These are phyloP conservation scores for Panopea generosa DNA, from an alignment of 2,888 invertebrate species.

Conservation along the genomic window DNA sequence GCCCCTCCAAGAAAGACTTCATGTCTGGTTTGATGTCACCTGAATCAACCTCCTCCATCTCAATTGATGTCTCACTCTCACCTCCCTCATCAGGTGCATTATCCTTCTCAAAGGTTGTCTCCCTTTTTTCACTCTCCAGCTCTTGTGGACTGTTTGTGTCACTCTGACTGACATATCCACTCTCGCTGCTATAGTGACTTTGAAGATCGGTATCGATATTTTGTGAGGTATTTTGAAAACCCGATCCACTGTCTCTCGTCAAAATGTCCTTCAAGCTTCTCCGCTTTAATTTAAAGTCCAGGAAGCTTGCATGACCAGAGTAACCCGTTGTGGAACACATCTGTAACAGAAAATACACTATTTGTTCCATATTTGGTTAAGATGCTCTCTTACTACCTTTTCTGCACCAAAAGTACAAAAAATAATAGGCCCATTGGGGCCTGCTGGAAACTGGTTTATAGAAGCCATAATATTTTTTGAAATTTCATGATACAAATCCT, in stretches of 20 bases:
- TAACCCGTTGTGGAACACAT: constrained; percentile 3
- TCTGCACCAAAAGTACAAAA: too few relatives aligned
- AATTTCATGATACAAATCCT: too few relatives aligned
- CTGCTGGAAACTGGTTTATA: too few relatives aligned
- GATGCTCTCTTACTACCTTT: too few relatives aligned
- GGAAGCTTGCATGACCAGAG: constrained; percentile 24
- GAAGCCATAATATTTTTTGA: too few relatives aligned
- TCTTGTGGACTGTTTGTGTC: constrained; percentile 1
- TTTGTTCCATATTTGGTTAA: too few relatives aligned
- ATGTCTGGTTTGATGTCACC: too few relatives aligned
- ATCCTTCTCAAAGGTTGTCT: constrained; percentile 3
- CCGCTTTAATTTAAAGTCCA: constrained; percentile 93
- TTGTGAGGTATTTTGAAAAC: constrained; percentile 16
- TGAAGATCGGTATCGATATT: constrained; percentile 67
- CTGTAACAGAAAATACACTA: neutral
- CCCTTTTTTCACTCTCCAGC: constrained; percentile 11
- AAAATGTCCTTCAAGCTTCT: constrained; percentile 98
- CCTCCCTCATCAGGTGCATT: too few relatives aligned
- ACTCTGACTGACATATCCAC: constrained; percentile 66
- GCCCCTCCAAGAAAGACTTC: neutral
- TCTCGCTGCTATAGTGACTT: constrained; percentile 69
- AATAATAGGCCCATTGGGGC: too few relatives aligned
- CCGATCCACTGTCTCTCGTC: constrained; percentile 83
- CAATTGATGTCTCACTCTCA: too few relatives aligned
- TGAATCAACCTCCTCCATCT: too few relatives aligned